Evolutionary conservation across 2,888 invertebrate species (phyloP), one percentile per base, ranked within the genome.

Genomic region (Andrena fulva): DNA sequence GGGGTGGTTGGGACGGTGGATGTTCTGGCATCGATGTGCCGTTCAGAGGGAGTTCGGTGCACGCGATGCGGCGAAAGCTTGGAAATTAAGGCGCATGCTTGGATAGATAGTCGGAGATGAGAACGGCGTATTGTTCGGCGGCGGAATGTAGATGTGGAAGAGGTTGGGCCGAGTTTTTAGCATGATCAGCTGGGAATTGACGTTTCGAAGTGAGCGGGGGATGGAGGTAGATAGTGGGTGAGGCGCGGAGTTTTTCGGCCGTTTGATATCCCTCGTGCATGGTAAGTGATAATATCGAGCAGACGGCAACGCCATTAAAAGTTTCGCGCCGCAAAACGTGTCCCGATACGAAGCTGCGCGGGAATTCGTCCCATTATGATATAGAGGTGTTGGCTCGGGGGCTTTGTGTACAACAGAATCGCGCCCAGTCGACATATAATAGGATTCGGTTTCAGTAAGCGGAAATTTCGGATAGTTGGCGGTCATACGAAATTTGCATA

Each of bases 361-460:
- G 42, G 70, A 60, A 27, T 54, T 66, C 64, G 59, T 54, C 42
- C 42, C 71, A 42, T 78, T 80, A 68, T 71, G 70, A 70, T 70
- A 70, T 29, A 70, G 80, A 63, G 79, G 70, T 50, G 69, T 70
- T 59, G 59, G 64, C 1, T 2, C 16, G 16, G 6, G 50, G 59
- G 70, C 66, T 80, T 70, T 80, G 70, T 71, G 70, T 79, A 70
- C 59, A 59, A 24, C 52, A 16, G 66, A 68, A 68, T 68, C 54
- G 54, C 54, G 76, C 69, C 35, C 79, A 60, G 66, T 71, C 60
- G 71, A 66, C 70, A 66, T 42, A 42, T 80, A 80, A 78, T 78
- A 78, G 80, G 80, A 80, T 80, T 80, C 70, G 79, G 80, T 80
- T 80, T 80, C 80, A 60, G 80, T 78, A 60, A 80, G 80, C 79